Conservation (phyloP, 2,113 vertebrate species). For the Arothron firmamentum region DNA sequence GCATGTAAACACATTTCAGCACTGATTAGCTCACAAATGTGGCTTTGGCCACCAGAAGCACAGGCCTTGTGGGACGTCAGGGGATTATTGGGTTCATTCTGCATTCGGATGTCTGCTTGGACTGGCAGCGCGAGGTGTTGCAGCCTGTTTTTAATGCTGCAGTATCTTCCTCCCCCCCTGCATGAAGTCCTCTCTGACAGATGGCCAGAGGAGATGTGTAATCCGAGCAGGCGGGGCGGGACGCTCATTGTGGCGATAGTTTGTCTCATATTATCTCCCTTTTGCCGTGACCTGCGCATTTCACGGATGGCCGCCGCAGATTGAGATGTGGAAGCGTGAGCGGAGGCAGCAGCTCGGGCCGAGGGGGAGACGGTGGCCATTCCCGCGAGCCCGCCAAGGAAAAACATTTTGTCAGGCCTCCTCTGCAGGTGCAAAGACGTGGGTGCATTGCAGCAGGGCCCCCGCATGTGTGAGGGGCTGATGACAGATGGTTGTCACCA, state of each 20-base stretch:
- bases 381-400: not conserved
- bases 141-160: constrained; percentile 19
- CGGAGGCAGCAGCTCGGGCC: not conserved
- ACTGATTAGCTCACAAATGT: constrained; percentile 42
- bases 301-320: constrained; percentile 22
- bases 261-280: constrained; percentile 46
- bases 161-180: constrained; percentile 34
- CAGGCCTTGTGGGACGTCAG: constrained; percentile 24
- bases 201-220: constrained; percentile 53
- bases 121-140: constrained; percentile 4
- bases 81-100: constrained; percentile 22
- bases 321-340: constrained; percentile 36
- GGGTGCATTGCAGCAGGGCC: constrained; percentile 10
- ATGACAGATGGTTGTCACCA: constrained; percentile 45
- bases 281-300: constrained; percentile 10
- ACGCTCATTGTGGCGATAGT: constrained; percentile 35
- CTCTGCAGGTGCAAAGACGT: not conserved
- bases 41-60: constrained; percentile 18
- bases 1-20: constrained; percentile 58
- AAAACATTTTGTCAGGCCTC: not conserved
- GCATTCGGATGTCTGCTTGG: constrained; percentile 10
- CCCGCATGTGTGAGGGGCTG: constrained; percentile 18
- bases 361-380: not conserved
- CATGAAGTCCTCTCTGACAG: constrained; percentile 41
- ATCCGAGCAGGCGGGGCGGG: constrained; percentile 49